Evolutionary conservation across 2,888 invertebrate genomes (phyloP), one percentile per base, ranked within the genome.

Genomic region (Adelognathus sp.): DNA sequence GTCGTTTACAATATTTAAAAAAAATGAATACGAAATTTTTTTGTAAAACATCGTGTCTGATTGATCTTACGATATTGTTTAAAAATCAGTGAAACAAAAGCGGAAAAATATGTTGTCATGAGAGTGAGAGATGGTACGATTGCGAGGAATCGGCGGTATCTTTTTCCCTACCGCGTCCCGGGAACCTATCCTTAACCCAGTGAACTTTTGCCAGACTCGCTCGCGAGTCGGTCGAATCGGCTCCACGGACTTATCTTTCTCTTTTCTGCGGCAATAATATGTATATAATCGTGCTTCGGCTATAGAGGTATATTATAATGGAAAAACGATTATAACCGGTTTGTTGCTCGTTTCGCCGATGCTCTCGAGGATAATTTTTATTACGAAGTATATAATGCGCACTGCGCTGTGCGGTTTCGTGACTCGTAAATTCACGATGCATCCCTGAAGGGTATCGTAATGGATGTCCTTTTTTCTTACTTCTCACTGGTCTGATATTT

Each of bases 151-250:
- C 67, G 60, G 52, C 33, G n/a, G 46, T 14, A 36, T 54, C 31
- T 36, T 50, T 27, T 33, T 56, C 56, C 41, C 44, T 39, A 60
- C n/a, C n/a, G n/a, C 41, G 54, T 39, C 66, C n/a, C n/a, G n/a
- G 44, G 61, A 64, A 74, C 73, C 80, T 80, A 81, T 79, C 81
- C 76, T 81, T 81, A 79, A 81, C 81, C 81, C 79, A 81, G 73
- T 81, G 79, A 81, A 79, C 81, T 81, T 81, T 79, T 60, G 72
- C 63, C 63, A 44, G 18, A 27, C 9, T 29, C 18, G 18, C 21
- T 2, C 24, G 24, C 36, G 36, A 7, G 50, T n/a, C n/a, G n/a
- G n/a, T n/a, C n/a, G n/a, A n/a, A n/a, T n/a, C n/a, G n/a, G n/a
- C n/a, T n/a, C n/a, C n/a, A n/a, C n/a, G n/a, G n/a, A n/a, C n/a